A percentile compares a stretch with the other conserved stretches of the same genome.
phyloP scores from a whole-genome alignment of 2,113 vertebrate genomes.

The Seriola dumerili region DNA sequence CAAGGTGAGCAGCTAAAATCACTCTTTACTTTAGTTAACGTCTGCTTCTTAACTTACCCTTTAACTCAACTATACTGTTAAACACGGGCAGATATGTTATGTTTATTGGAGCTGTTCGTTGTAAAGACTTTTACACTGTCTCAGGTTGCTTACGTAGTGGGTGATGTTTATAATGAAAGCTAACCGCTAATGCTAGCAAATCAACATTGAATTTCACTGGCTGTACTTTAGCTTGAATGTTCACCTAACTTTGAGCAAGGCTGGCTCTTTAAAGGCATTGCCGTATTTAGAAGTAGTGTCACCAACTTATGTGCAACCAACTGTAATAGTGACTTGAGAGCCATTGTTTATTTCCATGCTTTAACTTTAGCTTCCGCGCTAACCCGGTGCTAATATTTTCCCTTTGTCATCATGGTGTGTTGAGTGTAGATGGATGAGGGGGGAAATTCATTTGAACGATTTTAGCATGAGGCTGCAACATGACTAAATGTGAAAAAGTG shows the following conservation, averaged over 20 bases:
- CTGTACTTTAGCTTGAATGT: neutral
- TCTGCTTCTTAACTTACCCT: too few relatives aligned
- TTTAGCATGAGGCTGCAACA: too few relatives aligned
- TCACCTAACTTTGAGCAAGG: too few relatives aligned
- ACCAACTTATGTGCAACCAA: neutral
- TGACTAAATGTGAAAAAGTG: too few relatives aligned
- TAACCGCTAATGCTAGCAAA: slow-evolving; percentile 45
- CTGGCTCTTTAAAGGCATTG: neutral
- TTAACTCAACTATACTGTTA: neutral
- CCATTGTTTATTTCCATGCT: neutral
- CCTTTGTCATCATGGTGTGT: too few relatives aligned
- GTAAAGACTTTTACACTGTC: neutral
- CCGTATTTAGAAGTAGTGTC: neutral
- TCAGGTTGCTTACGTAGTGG: neutral
- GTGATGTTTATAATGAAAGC: slow-evolving; percentile 1
- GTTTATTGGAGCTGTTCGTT: accelerated
- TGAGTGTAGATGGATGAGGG: too few relatives aligned
- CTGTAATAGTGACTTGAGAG: neutral
- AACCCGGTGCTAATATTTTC: neutral
- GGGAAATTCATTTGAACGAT: too few relatives aligned
- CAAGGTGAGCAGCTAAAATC: slow-evolving; percentile 39
- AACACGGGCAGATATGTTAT: accelerated
- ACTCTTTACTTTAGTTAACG: neutral
- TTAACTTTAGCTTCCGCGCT: neutral
- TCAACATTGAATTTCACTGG: neutral